Base-by-base conservation (phyloP, 1,140 invertebrate species). In the Zaprionus capensis region DNA sequence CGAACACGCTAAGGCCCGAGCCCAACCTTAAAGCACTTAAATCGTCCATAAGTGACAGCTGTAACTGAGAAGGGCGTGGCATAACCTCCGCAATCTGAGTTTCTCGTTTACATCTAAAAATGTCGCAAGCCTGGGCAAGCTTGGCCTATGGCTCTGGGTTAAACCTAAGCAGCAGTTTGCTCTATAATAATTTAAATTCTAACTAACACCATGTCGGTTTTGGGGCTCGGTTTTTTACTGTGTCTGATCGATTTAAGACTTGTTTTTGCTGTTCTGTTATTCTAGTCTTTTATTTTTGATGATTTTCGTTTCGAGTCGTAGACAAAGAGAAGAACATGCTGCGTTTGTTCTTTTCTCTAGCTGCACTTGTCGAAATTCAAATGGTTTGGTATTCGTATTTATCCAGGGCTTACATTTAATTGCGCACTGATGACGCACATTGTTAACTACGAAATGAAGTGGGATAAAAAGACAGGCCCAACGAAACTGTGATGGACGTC, bases 21-120 rank as follows among this genome's bases (percentile, higher is more conserved):
- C 82, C 82, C 79, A 76, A 81, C 82, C 82, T 85, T 85, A 85
- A 85, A 85, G 69, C 65, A 41, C 71, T 58, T 51, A 24, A 51
- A 51, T 51, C 78, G 83, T 62, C 69, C 70, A 61, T 64, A 71
- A 51, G 80, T 65, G 73, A 55, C 83, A 83, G 78, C 71, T 81
- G 59, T 56, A 72, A 68, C 59, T 31, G 34, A 11, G n/a, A n/a
- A 22, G 74, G 83, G 84, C 83, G 81, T 83, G 77, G 64, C 66
- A 38, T 26, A 49, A 26, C 64, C 63, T 44, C n/a, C 34, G 38
- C 31, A 53, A 46, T 69, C 58, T 70, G 51, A 38, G 34, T 7
- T 44, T 49, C 34, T 59, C 31, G 69, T 24, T 71, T 63, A 38
- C 14, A 71, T 49, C 56, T 24, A 63, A 79, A 57, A 71, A 57